phyloP scores from a whole-genome alignment of 2,113 vertebrate species.

The Anarhynchus alexandrinus region DNA sequence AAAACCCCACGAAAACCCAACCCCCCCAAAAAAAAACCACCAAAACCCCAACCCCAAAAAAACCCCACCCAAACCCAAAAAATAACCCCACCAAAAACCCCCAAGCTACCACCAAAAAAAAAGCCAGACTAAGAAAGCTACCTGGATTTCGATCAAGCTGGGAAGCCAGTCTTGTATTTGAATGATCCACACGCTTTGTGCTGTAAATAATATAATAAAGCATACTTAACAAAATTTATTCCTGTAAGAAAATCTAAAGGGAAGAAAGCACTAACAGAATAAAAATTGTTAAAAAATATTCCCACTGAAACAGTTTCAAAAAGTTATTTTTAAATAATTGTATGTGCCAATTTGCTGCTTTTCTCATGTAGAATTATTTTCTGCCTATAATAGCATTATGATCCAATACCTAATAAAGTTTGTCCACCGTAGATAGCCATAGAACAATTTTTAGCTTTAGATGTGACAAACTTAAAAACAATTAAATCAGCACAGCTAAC shows the following conservation, averaged over 20 bases:
- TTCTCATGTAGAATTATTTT: background rate
- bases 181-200: constrained; percentile 90
- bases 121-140: constrained; percentile 19
- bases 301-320: background rate
- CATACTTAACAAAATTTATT: background rate
- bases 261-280: background rate
- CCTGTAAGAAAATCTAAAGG: background rate
- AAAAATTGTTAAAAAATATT: background rate
- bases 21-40: background rate
- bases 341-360: background rate
- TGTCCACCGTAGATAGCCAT: background rate
- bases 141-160: constrained; percentile 92
- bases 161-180: constrained; percentile 88
- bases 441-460: background rate
- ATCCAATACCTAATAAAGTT: background rate
- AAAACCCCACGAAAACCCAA: background rate
- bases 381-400: background rate
- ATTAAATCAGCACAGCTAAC: background rate
- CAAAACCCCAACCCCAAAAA: background rate
- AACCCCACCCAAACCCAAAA: background rate
- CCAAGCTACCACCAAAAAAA: background rate
- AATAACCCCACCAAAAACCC: background rate
- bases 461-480: background rate
- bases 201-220: constrained; percentile 68
- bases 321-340: background rate